Conservation (phyloP, 2,888 invertebrate genomes). For the Tenthredo mesomela region DNA sequence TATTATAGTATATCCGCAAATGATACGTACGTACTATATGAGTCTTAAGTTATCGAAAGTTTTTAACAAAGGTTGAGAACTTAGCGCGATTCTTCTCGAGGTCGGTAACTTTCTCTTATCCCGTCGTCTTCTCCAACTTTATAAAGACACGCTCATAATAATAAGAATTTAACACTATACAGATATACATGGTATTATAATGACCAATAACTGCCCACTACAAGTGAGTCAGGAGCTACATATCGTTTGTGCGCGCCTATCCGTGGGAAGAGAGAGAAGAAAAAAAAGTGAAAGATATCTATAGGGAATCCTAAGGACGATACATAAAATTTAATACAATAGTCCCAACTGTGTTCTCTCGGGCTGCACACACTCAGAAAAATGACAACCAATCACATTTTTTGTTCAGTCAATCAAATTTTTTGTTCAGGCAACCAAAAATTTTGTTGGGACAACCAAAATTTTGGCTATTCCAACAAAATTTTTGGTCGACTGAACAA, state of each 20-base stretch:
- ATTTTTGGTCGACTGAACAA: too few species aligned
- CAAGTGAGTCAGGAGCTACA: conserved; percentile 40
- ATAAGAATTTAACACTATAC: conserved; percentile 30
- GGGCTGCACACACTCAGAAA: too few species aligned
- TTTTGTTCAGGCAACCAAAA: too few species aligned
- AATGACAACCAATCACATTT: too few species aligned
- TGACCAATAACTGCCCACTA: conserved; percentile 62
- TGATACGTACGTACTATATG: background rate
- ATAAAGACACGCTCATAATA: conserved; percentile 26
- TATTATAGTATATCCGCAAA: background rate
- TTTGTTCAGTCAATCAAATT: too few species aligned
- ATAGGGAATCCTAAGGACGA: background rate
- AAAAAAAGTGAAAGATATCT: background rate
- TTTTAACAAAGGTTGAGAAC: conserved; percentile 63
- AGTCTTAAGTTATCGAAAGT: conserved; percentile 11
- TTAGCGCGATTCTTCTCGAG: conserved; percentile 61
- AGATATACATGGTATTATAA: conserved; percentile 56
- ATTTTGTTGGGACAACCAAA: too few species aligned
- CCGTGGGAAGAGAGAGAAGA: background rate
- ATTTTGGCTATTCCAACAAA: too few species aligned
- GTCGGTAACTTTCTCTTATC: conserved; percentile 73
- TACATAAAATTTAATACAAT: background rate
- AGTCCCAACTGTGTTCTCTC: background rate
- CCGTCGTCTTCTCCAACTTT: conserved; percentile 52
- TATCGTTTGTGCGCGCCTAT: background rate